Evolutionary conservation across 2,888 invertebrate species (phyloP).

Genomic region (Tetragonisca angustula): DNA sequence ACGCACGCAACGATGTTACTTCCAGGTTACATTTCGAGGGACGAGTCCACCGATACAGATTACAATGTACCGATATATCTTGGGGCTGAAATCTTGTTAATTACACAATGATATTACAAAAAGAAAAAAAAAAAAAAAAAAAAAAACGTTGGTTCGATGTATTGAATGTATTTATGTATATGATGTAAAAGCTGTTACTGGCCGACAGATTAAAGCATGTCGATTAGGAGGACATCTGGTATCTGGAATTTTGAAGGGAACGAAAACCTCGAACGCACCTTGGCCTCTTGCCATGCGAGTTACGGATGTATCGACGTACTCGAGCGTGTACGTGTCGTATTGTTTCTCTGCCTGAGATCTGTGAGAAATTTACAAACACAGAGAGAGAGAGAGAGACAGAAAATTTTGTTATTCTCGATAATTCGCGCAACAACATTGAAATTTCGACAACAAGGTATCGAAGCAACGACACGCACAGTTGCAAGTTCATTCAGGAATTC

Average conservation of each 20-base stretch:
- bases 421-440: background rate
- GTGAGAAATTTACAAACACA: too few relatives aligned
- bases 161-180: slow-evolving; percentile 73
- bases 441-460: background rate
- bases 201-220: slow-evolving; percentile 66
- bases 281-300: background rate
- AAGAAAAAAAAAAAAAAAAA: too few relatives aligned
- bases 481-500: slow-evolving; percentile 5
- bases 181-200: slow-evolving; percentile 68
- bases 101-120: slow-evolving; percentile 57
- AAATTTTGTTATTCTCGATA: too few relatives aligned
- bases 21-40: slow-evolving; percentile 58
- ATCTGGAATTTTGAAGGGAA: background rate
- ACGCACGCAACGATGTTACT: slow-evolving; percentile 29
- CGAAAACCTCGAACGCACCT: slow-evolving; percentile 5
- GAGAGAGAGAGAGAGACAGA: too few relatives aligned
- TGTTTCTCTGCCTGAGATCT: too few relatives aligned
- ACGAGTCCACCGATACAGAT: slow-evolving; percentile 34
- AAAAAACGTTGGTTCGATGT: slow-evolving; percentile 68
- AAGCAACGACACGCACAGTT: background rate
- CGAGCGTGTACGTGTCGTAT: too few relatives aligned
- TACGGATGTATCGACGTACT: background rate
- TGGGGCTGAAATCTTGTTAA: slow-evolving; percentile 43
- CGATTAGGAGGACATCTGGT: slow-evolving; percentile 49
- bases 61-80: background rate